Evolutionary conservation across 1,140 invertebrate genomes (phyloP).

Genomic region (Drosophila repletoides): DNA sequence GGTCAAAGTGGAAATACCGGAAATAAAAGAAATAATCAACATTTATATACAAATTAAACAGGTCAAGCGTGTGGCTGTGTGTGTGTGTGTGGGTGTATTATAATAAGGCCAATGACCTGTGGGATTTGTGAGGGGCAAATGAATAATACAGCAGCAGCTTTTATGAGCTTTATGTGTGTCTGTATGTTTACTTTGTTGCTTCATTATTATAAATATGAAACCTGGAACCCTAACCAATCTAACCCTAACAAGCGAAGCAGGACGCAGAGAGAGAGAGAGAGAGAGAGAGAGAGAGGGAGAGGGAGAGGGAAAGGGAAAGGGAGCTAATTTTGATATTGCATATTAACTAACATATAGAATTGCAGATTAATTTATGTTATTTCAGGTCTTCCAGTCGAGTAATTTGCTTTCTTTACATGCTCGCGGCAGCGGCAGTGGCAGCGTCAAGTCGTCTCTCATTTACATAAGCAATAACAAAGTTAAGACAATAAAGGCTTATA

Average conservation of each 20-base stretch:
- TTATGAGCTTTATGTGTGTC: constrained; percentile 7
- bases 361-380: constrained; percentile 24
- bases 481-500: constrained; percentile 64
- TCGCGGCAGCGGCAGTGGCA: background rate
- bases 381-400: background rate
- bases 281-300: too few species aligned
- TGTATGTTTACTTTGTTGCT: background rate
- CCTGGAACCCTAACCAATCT: constrained; percentile 1
- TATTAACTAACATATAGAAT: background rate
- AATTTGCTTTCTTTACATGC: constrained; percentile 10
- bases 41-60: constrained; percentile 31
- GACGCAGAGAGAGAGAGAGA: too few species aligned
- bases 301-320: background rate
- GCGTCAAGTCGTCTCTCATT: constrained; percentile 36
- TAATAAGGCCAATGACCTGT: constrained; percentile 25
- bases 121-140: constrained; percentile 3
- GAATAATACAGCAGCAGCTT: background rate
- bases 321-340: too few species aligned
- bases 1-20: constrained; percentile 5
- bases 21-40: constrained; percentile 30
- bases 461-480: constrained; percentile 64
- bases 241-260: too few species aligned
- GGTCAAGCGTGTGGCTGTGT: background rate
- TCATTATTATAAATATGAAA: background rate
- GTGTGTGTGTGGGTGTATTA: background rate